Percentiles rank a stretch among this genome's conserved stretches.
phyloP scores from a whole-genome alignment of 1,140 invertebrate genomes.

The Drosophila obscura region DNA sequence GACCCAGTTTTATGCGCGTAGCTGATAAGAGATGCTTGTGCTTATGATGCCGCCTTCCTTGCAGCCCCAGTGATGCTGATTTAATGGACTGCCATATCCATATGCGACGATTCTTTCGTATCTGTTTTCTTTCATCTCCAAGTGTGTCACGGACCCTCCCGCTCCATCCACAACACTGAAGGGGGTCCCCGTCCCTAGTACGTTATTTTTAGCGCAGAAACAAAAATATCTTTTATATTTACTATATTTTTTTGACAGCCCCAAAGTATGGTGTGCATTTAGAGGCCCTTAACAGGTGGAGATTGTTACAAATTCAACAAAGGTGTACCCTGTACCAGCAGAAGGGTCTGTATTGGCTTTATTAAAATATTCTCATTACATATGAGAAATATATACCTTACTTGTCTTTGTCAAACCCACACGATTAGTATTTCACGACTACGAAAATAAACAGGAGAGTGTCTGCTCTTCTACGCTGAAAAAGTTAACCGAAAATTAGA shows the following conservation, averaged over 20 bases:
- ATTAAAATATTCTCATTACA: too few species aligned
- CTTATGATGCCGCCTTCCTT: conserved; percentile 12
- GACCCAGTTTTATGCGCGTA: conserved; percentile 67
- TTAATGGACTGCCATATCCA: conserved; percentile 43
- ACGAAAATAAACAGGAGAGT: too few species aligned
- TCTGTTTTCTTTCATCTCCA: conserved; percentile 40
- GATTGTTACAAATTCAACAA: background rate
- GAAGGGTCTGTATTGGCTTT: too few species aligned
- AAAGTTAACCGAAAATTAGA: too few species aligned
- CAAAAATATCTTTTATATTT: conserved; percentile 26
- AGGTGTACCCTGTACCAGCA: background rate
- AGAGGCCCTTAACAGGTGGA: conserved; percentile 38
- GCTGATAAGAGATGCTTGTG: conserved; percentile 52
- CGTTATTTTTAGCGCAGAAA: conserved; percentile 62
- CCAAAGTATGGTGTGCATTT: conserved; percentile 39
- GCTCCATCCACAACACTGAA: conserved; percentile 2
- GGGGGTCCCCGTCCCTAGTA: conserved; percentile 14
- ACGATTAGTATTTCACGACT: too few species aligned
- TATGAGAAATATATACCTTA: too few species aligned
- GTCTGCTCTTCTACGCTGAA: too few species aligned
- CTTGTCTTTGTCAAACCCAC: too few species aligned
- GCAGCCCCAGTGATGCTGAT: conserved; percentile 43
- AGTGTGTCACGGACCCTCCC: conserved; percentile 41
- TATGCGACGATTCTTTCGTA: conserved; percentile 1
- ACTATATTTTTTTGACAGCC: conserved; percentile 45